phyloP scores from a whole-genome alignment of 1,140 invertebrate species.

The Musca domestica region DNA sequence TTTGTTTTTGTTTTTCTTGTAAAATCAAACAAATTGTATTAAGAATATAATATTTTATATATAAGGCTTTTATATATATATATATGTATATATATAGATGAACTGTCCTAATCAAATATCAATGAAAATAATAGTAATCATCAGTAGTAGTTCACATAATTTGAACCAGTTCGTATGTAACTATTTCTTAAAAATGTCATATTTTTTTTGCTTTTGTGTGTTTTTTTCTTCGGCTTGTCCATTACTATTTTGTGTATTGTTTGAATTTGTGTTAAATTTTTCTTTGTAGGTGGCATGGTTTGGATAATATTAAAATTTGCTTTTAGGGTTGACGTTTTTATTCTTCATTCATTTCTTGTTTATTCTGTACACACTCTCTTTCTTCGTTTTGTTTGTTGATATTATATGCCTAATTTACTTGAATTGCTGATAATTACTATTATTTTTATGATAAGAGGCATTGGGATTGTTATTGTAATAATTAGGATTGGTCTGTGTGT shows the following conservation, averaged over 20 bases:
- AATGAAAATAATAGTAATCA: constrained; percentile 19
- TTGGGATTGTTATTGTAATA: constrained; percentile 45
- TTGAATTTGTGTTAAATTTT: constrained; percentile 25
- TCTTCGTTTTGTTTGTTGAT: not conserved
- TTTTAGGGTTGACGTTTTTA: not conserved
- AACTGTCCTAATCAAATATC: constrained; percentile 6
- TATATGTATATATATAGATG: constrained; percentile 6
- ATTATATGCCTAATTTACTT: constrained; percentile 32
- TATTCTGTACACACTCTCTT: constrained; percentile 2
- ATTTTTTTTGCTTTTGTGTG: no score
- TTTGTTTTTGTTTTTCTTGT: constrained; percentile 51
- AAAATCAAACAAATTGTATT: constrained; percentile 20
- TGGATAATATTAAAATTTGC: no score
- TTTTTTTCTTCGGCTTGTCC: no score
- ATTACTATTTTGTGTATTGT: not conserved
- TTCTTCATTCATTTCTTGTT: constrained; percentile 39
- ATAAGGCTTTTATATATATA: no score
- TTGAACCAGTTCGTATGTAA: not conserved
- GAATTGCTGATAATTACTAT: constrained; percentile 52
- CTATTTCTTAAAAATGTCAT: no score
- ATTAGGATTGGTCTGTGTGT: constrained; percentile 51
- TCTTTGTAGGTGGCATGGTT: not conserved
- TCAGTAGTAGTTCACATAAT: not conserved
- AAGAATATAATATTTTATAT: no score
- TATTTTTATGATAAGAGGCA: constrained; percentile 52